Evolutionary conservation across 2,888 invertebrate genomes (phyloP).

Genomic region (Adelognathus sp.): DNA sequence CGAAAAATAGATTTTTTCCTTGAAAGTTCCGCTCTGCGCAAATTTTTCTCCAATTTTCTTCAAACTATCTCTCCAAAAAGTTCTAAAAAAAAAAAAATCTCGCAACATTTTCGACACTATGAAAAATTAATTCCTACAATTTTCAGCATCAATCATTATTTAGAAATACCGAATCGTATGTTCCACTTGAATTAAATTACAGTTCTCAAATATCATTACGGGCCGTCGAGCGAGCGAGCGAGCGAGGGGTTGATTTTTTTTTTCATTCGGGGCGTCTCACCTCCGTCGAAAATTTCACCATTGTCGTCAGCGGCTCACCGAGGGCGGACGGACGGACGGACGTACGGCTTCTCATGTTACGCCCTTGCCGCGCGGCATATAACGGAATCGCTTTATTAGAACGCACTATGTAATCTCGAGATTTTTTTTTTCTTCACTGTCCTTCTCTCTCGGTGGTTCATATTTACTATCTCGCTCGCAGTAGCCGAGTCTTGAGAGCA

Average conservation of each 20-base stretch:
- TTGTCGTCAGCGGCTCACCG: constrained; percentile 64
- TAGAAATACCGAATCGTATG: neutral
- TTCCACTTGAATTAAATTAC: neutral
- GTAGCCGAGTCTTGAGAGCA: too few relatives aligned
- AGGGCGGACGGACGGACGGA: constrained; percentile 62
- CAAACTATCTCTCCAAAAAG: too few relatives aligned
- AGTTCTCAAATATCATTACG: constrained; percentile 26
- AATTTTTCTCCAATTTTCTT: too few relatives aligned
- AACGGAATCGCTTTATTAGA: constrained; percentile 80
- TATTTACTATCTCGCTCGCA: too few relatives aligned
- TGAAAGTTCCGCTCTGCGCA: too few relatives aligned
- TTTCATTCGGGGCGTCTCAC: neutral
- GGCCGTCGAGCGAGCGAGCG: too few relatives aligned
- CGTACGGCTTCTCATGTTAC: constrained; percentile 79
- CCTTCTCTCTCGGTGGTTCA: constrained; percentile 25
- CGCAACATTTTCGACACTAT: too few relatives aligned
- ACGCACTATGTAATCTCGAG: constrained; percentile 47
- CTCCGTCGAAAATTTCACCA: constrained; percentile 65
- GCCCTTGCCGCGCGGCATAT: constrained; percentile 70
- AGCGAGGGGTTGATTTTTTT: too few relatives aligned
- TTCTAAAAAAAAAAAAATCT: too few relatives aligned
- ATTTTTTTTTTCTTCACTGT: constrained; percentile 22
- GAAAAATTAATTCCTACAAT: neutral
- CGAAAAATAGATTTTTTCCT: too few relatives aligned
- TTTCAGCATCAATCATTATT: neutral